Evolutionary conservation across 2,797 vertebrate species (phyloP).

Genomic region (Gymnothorax javanicus): DNA sequence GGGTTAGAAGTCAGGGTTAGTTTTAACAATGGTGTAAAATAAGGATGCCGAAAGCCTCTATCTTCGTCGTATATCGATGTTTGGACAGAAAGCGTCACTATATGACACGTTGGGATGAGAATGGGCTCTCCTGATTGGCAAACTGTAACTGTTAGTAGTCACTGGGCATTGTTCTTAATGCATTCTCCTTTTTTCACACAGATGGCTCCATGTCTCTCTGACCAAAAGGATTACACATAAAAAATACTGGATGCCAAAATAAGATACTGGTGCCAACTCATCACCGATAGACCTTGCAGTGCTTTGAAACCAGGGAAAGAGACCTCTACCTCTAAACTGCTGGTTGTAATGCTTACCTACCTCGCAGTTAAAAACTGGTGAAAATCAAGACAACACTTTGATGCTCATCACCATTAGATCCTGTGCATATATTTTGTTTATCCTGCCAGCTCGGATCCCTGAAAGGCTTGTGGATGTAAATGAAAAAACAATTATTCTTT

Average conservation of each 20-base stretch:
- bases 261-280: constrained; percentile 11
- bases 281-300: neutral
- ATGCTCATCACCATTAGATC: neutral
- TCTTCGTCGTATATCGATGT: too few species aligned
- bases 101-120: too few species aligned
- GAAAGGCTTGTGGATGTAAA: neutral
- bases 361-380: neutral
- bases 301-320: neutral
- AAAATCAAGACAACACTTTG: neutral
- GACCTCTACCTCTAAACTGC: neutral
- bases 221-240: neutral
- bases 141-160: neutral
- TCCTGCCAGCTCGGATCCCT: neutral
- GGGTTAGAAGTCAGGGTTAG: too few species aligned
- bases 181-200: constrained; percentile 5
- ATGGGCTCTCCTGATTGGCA: too few species aligned
- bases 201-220: neutral
- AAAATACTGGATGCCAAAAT: constrained; percentile 17
- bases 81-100: too few species aligned
- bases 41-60: too few species aligned
- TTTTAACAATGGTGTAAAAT: too few species aligned
- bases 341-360: neutral
- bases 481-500: neutral
- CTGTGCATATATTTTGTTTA: neutral
- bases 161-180: neutral